Conservation (phyloP, 2,113 vertebrate genomes). For the Eretmochelys imbricata region DNA sequence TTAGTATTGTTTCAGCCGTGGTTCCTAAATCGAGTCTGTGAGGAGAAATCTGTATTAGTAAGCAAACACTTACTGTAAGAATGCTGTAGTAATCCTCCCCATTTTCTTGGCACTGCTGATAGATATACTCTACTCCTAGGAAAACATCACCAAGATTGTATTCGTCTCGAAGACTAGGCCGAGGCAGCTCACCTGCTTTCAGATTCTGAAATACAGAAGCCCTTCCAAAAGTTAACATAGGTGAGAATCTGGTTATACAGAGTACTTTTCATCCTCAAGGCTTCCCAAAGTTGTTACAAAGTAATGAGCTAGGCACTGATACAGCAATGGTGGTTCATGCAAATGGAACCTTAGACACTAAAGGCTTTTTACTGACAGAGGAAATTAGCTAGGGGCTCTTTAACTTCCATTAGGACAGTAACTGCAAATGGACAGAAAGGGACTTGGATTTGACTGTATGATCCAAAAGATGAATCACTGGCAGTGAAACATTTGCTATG, state of each 20-base stretch:
- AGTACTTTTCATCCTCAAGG: not conserved
- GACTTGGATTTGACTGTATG: not conserved
- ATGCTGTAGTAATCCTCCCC: slow-evolving; percentile 79
- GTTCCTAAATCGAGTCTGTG: not conserved
- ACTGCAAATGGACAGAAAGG: not conserved
- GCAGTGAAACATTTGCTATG: not conserved
- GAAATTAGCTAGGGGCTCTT: not conserved
- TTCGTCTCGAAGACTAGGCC: slow-evolving; percentile 80
- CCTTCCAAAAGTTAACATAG: not conserved
- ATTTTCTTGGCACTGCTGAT: slow-evolving; percentile 79
- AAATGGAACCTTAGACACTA: not conserved
- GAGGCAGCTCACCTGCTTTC: slow-evolving; percentile 84
- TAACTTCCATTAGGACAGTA: not conserved
- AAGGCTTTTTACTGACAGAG: not conserved
- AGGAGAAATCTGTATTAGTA: not conserved
- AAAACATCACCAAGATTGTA: slow-evolving; percentile 92
- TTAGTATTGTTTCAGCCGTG: not conserved
- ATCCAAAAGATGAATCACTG: not conserved
- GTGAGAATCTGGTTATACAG: not conserved
- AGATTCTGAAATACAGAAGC: slow-evolving; percentile 79
- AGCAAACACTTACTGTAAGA: slow-evolving; percentile 82
- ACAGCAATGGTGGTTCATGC: not conserved
- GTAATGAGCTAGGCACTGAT: too few relatives aligned
- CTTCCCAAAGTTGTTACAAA: not conserved
- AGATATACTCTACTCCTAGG: slow-evolving; percentile 90